These are phyloP conservation scores for Lasioglossum calceatum DNA, from an alignment of 2,888 invertebrate species.

Conservation along the genomic window DNA sequence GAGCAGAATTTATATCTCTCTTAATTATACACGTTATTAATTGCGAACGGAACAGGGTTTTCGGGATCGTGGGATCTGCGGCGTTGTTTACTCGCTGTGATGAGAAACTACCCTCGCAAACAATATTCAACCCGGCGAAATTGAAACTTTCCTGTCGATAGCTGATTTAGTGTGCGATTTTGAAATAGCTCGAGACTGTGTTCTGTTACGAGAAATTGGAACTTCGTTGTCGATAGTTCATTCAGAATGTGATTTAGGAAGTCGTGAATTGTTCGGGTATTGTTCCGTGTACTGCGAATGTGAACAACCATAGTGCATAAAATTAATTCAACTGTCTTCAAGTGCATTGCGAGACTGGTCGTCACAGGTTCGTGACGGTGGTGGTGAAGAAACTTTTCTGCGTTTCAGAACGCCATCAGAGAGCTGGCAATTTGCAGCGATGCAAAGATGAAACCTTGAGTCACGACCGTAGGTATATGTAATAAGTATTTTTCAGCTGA, in stretches of 20 bases:
- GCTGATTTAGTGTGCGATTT: too few relatives aligned
- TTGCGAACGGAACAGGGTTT: background rate
- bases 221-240: too few relatives aligned
- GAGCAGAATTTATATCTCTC: background rate
- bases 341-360: background rate
- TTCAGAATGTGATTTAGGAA: too few relatives aligned
- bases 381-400: too few relatives aligned
- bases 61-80: background rate
- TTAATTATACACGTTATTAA: background rate
- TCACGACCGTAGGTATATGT: background rate
- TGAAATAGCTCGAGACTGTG: too few relatives aligned
- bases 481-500: slow-evolving; percentile 7
- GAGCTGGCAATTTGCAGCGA: background rate
- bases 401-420: too few relatives aligned
- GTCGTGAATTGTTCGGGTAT: too few relatives aligned
- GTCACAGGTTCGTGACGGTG: background rate
- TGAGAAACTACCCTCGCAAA: background rate
- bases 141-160: background rate
- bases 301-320: too few relatives aligned
- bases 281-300: too few relatives aligned
- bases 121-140: background rate
- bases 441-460: background rate
- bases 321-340: background rate
- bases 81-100: background rate
- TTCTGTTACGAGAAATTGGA: too few relatives aligned